Base-by-base conservation (phyloP, 2,797 vertebrate species). In the Nothura maculosa region DNA sequence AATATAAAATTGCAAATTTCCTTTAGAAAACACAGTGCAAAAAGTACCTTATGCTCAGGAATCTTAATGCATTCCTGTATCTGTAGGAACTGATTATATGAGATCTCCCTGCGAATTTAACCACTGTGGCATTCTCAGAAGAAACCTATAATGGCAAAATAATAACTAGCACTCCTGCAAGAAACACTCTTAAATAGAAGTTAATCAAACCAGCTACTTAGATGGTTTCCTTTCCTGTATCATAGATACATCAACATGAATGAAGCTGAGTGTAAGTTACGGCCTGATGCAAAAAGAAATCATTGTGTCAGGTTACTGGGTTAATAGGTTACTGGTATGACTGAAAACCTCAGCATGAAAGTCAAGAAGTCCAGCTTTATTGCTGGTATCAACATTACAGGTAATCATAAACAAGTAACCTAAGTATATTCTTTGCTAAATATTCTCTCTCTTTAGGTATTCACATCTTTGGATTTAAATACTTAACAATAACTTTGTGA, bases 261-360 rank as follows among this genome's bases (percentile, higher is more conserved):
- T 47, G 43, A 77, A 81, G 66, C 11, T 3, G 3, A 67, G 60
- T 3, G 4, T 30, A 19, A 21, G 10, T 12, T 47, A 54, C 28
- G 64, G 16, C 47, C 54, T 9, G 6, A 36, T 25, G 32, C 47
- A 10, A 42, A 38, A 34, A 22, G 32, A 19, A 14, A 5, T 27
- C 25, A 13, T 27, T 21, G 12, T 12, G 24, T 48, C 47, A 48
- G 22, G 47, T 48, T 48, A 48, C 47, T 25, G 22, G 47, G 47
- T 48, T 48, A 48, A 48, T 2, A 25, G 21, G n/a, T 54, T 4
- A 27, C 12, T 0, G 0, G 18, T 8, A 10, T 0, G 0, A 62
- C 47, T 43, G 11, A 43, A 38, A 58, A 43, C 20, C 13, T 54
- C 32, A 57, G 43, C 30, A 25, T 15, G 30, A 22, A 25, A 54